Evolutionary conservation across 2,888 invertebrate genomes (phyloP).

Genomic region (Ctenicera cuprea): DNA sequence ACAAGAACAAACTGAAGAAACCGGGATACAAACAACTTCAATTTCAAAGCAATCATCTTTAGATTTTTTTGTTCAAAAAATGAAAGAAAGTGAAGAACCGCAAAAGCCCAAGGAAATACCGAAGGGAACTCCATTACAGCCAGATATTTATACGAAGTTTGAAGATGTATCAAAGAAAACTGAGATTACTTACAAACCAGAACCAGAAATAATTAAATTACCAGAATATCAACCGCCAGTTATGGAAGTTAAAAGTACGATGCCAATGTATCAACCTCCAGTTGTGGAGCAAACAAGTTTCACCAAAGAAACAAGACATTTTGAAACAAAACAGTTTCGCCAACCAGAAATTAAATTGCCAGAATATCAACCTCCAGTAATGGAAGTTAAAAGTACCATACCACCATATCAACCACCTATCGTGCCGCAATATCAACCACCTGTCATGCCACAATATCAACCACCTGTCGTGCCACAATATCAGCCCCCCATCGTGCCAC

Average conservation of each 20-base stretch:
- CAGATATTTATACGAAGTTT: constrained; percentile 72
- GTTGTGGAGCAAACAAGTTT: constrained; percentile 14
- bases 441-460: constrained; percentile 14
- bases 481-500: constrained; percentile 3
- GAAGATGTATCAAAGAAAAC: constrained; percentile 67
- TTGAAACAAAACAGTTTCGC: constrained; percentile 7
- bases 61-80: constrained; percentile 80
- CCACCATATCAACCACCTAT: constrained; percentile 21
- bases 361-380: constrained; percentile 22
- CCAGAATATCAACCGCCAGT: constrained; percentile 27
- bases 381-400: constrained; percentile 15
- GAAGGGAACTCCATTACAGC: constrained; percentile 66
- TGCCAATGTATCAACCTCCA: constrained; percentile 20
- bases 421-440: not conserved
- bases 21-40: constrained; percentile 75
- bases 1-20: constrained; percentile 57
- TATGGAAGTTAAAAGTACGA: constrained; percentile 24
- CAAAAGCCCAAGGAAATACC: constrained; percentile 69
- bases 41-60: constrained; percentile 80
- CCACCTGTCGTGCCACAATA: constrained; percentile 2
- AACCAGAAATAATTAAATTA: constrained; percentile 16
- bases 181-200: constrained; percentile 54
- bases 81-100: constrained; percentile 73
- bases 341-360: constrained; percentile 18
- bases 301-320: constrained; percentile 2